Evolutionary conservation across 2,888 invertebrate genomes (phyloP), one percentile per base, ranked within the genome.

Genomic region (Ypsolopha scabrella): DNA sequence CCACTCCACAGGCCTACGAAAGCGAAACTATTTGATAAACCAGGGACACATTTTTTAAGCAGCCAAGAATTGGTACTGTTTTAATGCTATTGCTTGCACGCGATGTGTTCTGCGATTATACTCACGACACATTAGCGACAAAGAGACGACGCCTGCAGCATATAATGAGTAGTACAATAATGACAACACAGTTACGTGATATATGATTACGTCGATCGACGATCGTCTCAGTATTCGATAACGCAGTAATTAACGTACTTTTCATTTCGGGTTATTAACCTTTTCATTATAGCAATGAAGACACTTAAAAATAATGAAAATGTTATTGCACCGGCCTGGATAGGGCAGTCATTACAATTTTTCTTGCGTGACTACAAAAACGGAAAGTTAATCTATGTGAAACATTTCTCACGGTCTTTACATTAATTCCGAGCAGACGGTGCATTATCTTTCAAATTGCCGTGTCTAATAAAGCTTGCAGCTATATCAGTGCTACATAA

Each of bases 321-420:
- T 0, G 33, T n/a, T 33, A 45, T 6, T 10, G 7, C 7, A 46
- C 11, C 10, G 2, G n/a, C 35, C 6, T 9, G 35, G 35, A 11
- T 35, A 35, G n/a, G n/a, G 34, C 46, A 13, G 47, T 7, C 39
- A 39, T 48, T 41, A 48, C 24, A 14, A 24, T 7, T 36, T 70
- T 68, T 72, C 68, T 77, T 66, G 79, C 80, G 72, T 79, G 79
- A 71, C 72, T 68, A 64, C 76, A 76, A 78, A 72, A 67, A 70
- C 71, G 70, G 73, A 76, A 75, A 80, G 74, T 75, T 74, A 70
- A 74, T 73, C 74, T 68, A 65, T 68, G 68, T 64, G 70, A 65
- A 74, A 67, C 67, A 69, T 74, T 82, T 83, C 83, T 77, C 83
- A 83, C 82, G 81, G 71, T 75, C 64, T 60, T 68, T 66, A 67